phyloP scores from a whole-genome alignment of 2,888 invertebrate genomes.

The Lathronympha strigana region DNA sequence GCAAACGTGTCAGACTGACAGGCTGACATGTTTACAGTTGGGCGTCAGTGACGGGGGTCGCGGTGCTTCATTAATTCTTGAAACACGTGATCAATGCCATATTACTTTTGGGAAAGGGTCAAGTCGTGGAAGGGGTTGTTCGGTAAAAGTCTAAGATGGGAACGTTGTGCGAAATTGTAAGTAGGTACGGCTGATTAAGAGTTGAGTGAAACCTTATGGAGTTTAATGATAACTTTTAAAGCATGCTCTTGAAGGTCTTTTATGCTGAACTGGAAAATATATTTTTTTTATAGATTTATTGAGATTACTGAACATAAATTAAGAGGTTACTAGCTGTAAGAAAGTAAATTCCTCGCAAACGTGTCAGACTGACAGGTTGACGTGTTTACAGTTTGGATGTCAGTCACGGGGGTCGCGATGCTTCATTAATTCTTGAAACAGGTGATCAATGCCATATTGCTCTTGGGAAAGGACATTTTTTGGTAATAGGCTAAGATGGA shows the following conservation, averaged over 20 bases:
- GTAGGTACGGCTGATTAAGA: too few relatives aligned
- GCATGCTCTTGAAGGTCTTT: too few relatives aligned
- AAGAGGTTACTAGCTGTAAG: too few relatives aligned
- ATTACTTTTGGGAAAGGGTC: constrained; percentile 44
- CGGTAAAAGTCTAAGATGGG: not conserved
- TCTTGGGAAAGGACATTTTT: constrained; percentile 31
- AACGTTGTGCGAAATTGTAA: not conserved
- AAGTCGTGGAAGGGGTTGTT: not conserved
- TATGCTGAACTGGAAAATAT: too few relatives aligned
- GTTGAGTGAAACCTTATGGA: too few relatives aligned
- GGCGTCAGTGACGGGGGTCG: constrained; percentile 76
- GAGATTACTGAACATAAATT: too few relatives aligned
- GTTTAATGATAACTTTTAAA: too few relatives aligned
- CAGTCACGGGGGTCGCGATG: constrained; percentile 78
- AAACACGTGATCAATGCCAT: constrained; percentile 70
- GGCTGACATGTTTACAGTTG: constrained; percentile 55
- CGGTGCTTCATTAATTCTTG: constrained; percentile 82
- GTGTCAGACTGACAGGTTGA: constrained; percentile 62
- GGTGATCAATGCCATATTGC: constrained; percentile 68
- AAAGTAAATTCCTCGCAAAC: constrained; percentile 51
- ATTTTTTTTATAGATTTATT: too few relatives aligned
- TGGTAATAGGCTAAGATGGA: too few relatives aligned
- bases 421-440: constrained; percentile 81
- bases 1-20: constrained; percentile 67
- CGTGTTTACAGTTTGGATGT: constrained; percentile 59